Conservation (phyloP, 2,888 invertebrate species). For the Toxonevra muliebris region DNA sequence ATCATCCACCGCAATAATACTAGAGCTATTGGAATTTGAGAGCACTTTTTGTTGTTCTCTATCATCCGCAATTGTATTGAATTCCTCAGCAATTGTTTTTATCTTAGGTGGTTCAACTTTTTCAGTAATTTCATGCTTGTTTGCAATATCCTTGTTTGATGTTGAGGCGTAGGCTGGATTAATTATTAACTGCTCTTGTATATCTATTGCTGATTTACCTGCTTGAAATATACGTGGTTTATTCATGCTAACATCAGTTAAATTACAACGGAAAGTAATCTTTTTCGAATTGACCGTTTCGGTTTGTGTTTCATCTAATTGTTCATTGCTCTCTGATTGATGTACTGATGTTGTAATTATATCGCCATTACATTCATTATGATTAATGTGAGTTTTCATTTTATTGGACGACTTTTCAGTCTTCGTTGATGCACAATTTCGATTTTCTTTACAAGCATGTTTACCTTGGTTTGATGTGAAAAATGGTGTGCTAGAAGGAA, state of each 20-base stretch:
- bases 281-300: conserved; percentile 1
- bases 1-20: background rate
- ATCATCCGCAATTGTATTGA: background rate
- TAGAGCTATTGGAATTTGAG: background rate
- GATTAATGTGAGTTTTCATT: conserved; percentile 4
- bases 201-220: conserved; percentile 17
- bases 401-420: background rate
- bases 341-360: conserved; percentile 1
- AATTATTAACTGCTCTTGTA: conserved; percentile 20
- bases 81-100: background rate
- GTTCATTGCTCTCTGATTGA: background rate
- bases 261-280: conserved; percentile 17
- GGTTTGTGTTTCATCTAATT: background rate
- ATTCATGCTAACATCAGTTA: background rate
- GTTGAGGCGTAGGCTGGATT: background rate
- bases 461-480: too few species aligned
- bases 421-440: conserved; percentile 16
- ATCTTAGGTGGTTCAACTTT: background rate
- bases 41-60: too few species aligned
- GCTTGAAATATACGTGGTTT: conserved; percentile 12
- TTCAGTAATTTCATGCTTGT: background rate
- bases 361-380: background rate
- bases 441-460: background rate
- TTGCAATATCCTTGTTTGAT: background rate
- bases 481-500: too few species aligned